Evolutionary conservation across 2,888 invertebrate species (phyloP), one percentile per base, ranked within the genome.

Genomic region (Epistrophella euchroma): DNA sequence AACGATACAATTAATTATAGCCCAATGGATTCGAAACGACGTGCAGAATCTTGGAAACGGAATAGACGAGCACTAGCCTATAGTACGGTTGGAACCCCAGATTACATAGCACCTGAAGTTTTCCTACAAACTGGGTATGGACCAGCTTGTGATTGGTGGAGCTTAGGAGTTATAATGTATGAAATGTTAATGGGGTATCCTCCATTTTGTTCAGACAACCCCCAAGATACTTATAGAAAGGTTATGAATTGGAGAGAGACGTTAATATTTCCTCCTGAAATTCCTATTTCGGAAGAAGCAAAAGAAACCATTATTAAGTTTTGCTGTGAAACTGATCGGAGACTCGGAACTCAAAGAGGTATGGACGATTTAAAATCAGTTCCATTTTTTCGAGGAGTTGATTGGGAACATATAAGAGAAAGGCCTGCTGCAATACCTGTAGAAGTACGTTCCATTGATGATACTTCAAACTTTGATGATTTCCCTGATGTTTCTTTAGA

Each of bases 161-260:
- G 98, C 86, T 94, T 99, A 78, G 99, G 99, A 32, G 99, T 99
- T 78, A 99, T 99, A 90, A 99, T 99, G 99, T 99, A 99, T 93
- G 99, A 99, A 94, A 99, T 99, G 99, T 94, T 99, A 89, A 99
- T 99, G 93, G 99, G 99, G 25, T 99, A 99, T 93, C 99, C 99
- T 87, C 99, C 99, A 73, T 99, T 99, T 93, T 99, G 99, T 93
- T 99, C 99, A 77, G 99, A 99, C 93, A 99, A 93, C 89, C 93
- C 93, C 1, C 93, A 93, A 88, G 93, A 93, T 82, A 93, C 93
- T 80, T 93, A 92, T 89, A 91, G 95, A 76, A 98, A 98, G 93
- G 99, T 99, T 89, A 99, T 99, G 98, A 99, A 99, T 91, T 99
- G 99, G 99, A 95, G 98, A 88, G 99, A 99, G 91, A 99, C 99